These are phyloP conservation scores for Sterna hirundo DNA, from an alignment of 2,113 vertebrate species.

Conservation along the genomic window DNA sequence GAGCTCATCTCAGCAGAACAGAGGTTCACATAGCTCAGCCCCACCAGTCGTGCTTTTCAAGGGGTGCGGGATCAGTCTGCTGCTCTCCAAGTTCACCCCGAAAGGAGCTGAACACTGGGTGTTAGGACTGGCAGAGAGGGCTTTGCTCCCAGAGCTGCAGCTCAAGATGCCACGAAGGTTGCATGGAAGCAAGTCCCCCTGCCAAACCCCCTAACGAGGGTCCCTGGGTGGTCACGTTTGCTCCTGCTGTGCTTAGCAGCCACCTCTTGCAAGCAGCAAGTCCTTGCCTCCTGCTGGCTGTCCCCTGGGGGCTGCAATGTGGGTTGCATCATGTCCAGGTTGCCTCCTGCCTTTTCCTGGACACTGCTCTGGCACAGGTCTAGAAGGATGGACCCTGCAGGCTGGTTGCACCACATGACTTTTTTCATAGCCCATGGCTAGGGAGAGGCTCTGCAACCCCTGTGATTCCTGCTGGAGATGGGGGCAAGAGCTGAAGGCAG, in stretches of 20 bases:
- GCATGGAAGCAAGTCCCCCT: background rate
- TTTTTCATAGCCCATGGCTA: background rate
- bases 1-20: background rate
- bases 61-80: background rate
- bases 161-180: background rate
- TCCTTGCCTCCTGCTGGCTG: background rate
- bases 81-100: background rate
- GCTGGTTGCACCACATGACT: background rate
- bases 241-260: background rate
- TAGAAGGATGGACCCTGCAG: background rate
- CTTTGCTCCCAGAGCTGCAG: background rate
- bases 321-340: background rate
- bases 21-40: background rate
- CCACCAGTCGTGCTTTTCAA: accelerated
- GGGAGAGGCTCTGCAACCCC: background rate
- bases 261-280: background rate
- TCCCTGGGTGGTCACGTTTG: background rate
- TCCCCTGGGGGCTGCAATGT: background rate
- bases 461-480: background rate
- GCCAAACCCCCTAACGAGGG: background rate
- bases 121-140: background rate
- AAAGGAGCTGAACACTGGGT: background rate
- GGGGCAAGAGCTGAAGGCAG: background rate
- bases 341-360: background rate
- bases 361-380: background rate